phyloP scores from a whole-genome alignment of 2,113 vertebrate species.

The Nannospalax galili region DNA sequence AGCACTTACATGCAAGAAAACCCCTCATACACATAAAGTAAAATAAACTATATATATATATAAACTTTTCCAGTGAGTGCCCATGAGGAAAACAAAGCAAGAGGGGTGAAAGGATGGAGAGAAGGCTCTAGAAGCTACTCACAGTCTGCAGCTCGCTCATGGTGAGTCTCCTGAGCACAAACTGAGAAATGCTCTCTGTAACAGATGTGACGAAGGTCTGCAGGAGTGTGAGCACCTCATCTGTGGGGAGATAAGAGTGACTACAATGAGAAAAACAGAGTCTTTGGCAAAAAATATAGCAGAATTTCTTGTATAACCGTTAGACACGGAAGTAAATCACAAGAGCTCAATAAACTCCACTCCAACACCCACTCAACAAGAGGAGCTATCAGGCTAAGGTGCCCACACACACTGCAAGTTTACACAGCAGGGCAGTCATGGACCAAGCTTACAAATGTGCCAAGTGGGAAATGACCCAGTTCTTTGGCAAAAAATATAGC shows the following conservation, averaged over 20 bases:
- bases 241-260: conserved; percentile 41
- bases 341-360: neutral
- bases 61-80: neutral
- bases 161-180: conserved; percentile 89
- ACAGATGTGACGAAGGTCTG: conserved; percentile 82
- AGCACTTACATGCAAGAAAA: too few species aligned
- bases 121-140: conserved; percentile 65
- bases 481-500: neutral
- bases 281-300: neutral
- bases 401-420: neutral
- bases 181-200: conserved; percentile 89
- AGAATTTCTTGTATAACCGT: neutral
- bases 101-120: neutral
- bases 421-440: too few species aligned
- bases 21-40: too few species aligned
- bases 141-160: conserved; percentile 90
- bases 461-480: neutral
- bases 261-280: neutral
- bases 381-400: neutral
- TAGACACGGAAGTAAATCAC: neutral
- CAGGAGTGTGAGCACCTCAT: conserved; percentile 84
- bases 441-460: neutral
- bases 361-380: neutral
- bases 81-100: neutral
- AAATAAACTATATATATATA: too few species aligned